phyloP scores from a whole-genome alignment of 2,888 invertebrate species.

The Tenthredo notha region DNA sequence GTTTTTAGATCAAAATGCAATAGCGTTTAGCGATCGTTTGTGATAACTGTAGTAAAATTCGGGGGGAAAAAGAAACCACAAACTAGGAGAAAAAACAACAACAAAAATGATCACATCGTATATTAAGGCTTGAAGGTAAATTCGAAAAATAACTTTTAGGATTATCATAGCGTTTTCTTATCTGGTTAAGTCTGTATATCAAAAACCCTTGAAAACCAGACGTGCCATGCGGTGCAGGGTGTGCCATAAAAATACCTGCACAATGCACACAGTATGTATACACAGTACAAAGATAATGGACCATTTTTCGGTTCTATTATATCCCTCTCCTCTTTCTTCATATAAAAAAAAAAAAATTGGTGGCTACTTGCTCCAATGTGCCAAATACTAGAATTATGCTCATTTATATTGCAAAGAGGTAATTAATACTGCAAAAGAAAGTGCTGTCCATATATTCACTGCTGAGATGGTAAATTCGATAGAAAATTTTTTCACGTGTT shows the following conservation, averaged over 20 bases:
- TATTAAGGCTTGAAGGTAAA: neutral
- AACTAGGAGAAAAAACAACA: neutral
- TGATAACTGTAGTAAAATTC: neutral
- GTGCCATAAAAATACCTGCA: neutral
- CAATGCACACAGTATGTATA: neutral
- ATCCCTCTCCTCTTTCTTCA: neutral
- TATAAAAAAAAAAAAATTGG: too few species aligned
- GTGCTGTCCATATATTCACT: too few species aligned
- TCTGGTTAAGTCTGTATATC: neutral
- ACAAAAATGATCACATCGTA: neutral
- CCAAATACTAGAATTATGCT: too few species aligned
- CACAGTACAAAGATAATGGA: neutral
- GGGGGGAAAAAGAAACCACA: neutral
- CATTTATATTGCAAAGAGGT: too few species aligned
- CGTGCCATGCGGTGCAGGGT: neutral
- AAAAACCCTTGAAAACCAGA: slow-evolving; percentile 23
- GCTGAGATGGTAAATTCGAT: too few species aligned
- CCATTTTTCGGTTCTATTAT: neutral
- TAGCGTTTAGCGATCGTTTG: neutral
- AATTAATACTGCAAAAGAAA: too few species aligned
- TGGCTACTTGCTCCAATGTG: too few species aligned
- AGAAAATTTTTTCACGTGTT: too few species aligned
- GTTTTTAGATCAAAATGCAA: neutral
- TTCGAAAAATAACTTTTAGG: neutral
- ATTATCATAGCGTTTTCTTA: neutral